Evolutionary conservation across 2,797 vertebrate species (phyloP).

Genomic region (Ctenopoma multispine): DNA sequence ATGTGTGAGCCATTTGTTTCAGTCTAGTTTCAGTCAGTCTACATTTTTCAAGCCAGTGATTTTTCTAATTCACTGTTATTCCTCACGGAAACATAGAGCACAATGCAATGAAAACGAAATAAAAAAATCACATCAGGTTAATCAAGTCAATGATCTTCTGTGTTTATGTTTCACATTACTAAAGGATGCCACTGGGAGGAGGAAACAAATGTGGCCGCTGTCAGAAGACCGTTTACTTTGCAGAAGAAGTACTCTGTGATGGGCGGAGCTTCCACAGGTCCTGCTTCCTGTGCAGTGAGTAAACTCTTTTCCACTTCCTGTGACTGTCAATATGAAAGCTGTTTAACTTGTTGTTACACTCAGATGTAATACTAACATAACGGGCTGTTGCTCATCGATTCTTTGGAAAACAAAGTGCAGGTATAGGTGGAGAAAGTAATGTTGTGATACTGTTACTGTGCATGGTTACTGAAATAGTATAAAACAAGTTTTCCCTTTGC

Average conservation of each 20-base stretch:
- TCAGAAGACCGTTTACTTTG: conserved; percentile 94
- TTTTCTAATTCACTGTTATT: not conserved
- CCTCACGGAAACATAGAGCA: not conserved
- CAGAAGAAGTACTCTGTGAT: conserved; percentile 95
- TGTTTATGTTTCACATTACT: conserved; percentile 24
- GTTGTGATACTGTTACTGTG: no score
- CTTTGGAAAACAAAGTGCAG: not conserved
- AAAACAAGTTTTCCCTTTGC: not conserved
- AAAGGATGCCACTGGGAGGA: conserved; percentile 94
- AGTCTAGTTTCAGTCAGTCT: not conserved
- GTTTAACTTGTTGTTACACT: not conserved
- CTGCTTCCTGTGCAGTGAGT: conserved; percentile 98
- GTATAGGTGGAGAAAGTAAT: not conserved
- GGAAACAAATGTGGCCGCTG: conserved; percentile 95
- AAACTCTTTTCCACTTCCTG: conserved; percentile 40
- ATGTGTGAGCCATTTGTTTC: conserved; percentile 13
- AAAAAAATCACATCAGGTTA: not conserved
- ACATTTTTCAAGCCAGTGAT: not conserved
- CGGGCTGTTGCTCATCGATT: not conserved
- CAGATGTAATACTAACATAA: not conserved
- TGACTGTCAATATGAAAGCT: conserved; percentile 27
- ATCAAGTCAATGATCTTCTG: not conserved
- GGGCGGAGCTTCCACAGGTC: conserved; percentile 94
- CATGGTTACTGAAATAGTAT: not conserved
- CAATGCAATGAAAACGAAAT: not conserved